Evolutionary conservation across 2,797 vertebrate species (phyloP).

Genomic region (Melanogrammus aeglefinus): DNA sequence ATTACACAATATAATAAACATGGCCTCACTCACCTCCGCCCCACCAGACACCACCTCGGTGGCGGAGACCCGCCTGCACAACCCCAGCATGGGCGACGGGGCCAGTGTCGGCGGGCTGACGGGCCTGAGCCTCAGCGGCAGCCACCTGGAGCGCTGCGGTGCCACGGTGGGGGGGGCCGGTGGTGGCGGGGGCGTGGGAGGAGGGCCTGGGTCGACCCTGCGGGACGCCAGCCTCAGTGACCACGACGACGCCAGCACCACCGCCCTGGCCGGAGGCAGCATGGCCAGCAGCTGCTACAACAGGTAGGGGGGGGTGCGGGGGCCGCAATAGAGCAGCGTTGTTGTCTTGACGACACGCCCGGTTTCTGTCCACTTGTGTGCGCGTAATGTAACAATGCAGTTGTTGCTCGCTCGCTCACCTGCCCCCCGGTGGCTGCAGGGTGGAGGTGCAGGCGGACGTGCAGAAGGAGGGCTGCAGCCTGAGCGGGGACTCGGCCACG

Average conservation of each 20-base stretch:
- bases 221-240: conserved; percentile 95
- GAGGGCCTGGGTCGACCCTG: conserved; percentile 64
- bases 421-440: conserved; percentile 56
- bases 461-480: conserved; percentile 93
- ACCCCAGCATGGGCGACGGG: conserved; percentile 90
- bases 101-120: conserved; percentile 94
- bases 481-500: conserved; percentile 95
- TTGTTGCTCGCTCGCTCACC: no score
- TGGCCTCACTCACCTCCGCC: not conserved
- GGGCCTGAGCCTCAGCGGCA: conserved; percentile 89
- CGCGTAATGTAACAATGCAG: no score
- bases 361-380: no score
- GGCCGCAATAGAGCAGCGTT: no score
- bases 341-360: not conserved
- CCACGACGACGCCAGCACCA: conserved; percentile 94
- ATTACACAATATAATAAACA: not conserved
- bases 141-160: conserved; percentile 90
- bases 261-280: conserved; percentile 91
- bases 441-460: conserved; percentile 98
- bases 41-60: conserved; percentile 86
- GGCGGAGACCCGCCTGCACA: conserved; percentile 94
- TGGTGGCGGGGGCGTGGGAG: accelerated
- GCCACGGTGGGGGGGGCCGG: conserved; percentile 62
- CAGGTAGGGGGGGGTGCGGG: conserved; percentile 69
- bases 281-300: conserved; percentile 96